Evolutionary conservation across 2,113 vertebrate species (phyloP), one percentile per base, ranked within the genome.

Genomic region (Glaucidium brasilianum): DNA sequence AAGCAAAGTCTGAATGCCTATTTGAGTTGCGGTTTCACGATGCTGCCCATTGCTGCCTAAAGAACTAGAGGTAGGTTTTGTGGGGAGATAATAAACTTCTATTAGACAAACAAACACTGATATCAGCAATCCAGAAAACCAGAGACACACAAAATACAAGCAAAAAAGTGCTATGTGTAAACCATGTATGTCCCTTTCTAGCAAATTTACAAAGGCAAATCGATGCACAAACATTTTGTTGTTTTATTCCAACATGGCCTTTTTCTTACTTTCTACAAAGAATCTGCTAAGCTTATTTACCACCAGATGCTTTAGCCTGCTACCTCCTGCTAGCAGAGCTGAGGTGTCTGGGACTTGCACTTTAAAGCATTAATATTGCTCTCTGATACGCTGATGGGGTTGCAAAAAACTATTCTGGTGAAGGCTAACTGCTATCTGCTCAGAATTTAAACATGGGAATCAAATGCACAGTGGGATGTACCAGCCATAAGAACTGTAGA

Each of bases 291-390:
- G n/a, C 34, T 80, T 62, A 43, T 62, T 87, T 66, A 35, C 34
- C n/a, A 35, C 50, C n/a, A 68, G 59, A 19, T 80, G 15, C 52
- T 76, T 90, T n/a, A 67, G 16, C 45, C 71, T 76, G 45, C 68
- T 94, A 35, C 69, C 56, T 68, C 73, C 66, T 82, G n/a, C 82
- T 60, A 73, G 59, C 75, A 83, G 67, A 88, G 45, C 71, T 77
- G 32, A n/a, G 21, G 19, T 77, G 55, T 26, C 60, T 83, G 43
- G 62, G 59, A 74, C 78, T 34, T 83, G 47, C 35, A 47, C 63
- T 83, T 92, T 85, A 75, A 90, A 89, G 76, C 83, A 94, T 88
- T 82, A 89, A 85, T 77, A 58, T 66, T 93, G 67, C 41, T 86
- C 72, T 94, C 68, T 93, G 79, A 91, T 90, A 83, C 47, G 39